Base-by-base conservation (phyloP, 2,113 vertebrate genomes). In the Miniopterus natalensis region DNA sequence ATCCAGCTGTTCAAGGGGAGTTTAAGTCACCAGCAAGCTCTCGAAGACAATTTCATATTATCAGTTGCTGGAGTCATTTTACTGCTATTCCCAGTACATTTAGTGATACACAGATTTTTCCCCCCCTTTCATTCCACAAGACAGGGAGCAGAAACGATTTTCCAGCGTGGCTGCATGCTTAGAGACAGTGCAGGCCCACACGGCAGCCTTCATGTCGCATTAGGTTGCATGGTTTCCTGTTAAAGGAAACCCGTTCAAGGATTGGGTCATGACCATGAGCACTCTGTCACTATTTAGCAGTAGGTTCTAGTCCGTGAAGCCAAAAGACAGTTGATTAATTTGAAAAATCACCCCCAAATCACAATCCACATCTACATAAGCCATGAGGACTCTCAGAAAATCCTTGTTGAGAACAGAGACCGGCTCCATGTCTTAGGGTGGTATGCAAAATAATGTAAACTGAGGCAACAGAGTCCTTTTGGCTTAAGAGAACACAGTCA, bases 371-470 rank as follows among this genome's bases (percentile, higher is more conserved):
- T n/a, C 66, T 85, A 2, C 14, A 31, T 79, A 88, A 90, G 74
- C 73, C 49, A 63, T 18, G 25, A 59, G 27, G 20, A 42, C 14
- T 61, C 36, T 80, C n/a, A 68, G 79, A 59, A 95, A 96, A 94
- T 9, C 4, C 9, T 90, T 53, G 92, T 74, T 84, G 20, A 96
- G 40, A 75, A 84, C 20, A 88, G 66, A 97, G 4, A 84, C 11
- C 8, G 55, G 36, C 1, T 6, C 36, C 57, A 2, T 45, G 55
- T 86, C 27, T 71, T 61, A 53, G 23, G 55, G 21, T 78, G 9
- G 4, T 21, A 3, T 49, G 21, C 36, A 45, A 84, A 81, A 42
- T 12, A 53, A 20, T 23, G 61, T 47, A 86, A 95, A 78, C 5
- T 23, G 29, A 87, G 40, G n/a, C 74, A 73, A 75, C 2, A 20